phyloP scores from a whole-genome alignment of 2,113 vertebrate genomes.

The Tichodroma muraria region DNA sequence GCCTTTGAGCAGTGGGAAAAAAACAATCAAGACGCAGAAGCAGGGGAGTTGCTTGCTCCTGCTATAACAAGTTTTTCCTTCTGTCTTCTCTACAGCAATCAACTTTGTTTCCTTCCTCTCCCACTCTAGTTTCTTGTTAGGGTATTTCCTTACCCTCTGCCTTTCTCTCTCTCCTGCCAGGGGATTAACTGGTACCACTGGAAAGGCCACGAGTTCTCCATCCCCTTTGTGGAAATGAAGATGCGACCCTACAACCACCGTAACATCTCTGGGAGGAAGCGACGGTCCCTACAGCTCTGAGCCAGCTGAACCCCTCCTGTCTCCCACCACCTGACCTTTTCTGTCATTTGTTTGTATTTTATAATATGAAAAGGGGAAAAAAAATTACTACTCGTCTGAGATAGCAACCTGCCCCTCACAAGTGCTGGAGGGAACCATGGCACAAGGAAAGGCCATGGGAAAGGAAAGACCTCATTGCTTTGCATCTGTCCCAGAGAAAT shows the following conservation, averaged over 20 bases:
- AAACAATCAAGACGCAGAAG: not conserved
- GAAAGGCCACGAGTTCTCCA: conserved; percentile 98
- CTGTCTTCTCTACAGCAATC: not conserved
- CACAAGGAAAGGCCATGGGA: not conserved
- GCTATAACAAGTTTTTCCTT: not conserved
- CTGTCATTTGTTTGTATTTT: conserved; percentile 73
- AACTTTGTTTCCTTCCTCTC: not conserved
- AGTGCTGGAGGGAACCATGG: conserved; percentile 20
- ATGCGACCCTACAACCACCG: conserved; percentile 89
- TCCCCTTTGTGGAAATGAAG: conserved; percentile 99
- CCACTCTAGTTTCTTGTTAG: not conserved
- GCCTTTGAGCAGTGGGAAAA: not conserved
- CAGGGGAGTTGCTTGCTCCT: not conserved
- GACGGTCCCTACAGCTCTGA: conserved; percentile 83
- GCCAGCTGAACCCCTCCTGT: not conserved
- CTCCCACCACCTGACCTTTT: conserved; percentile 47
- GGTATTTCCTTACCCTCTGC: not conserved
- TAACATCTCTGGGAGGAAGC: conserved; percentile 81
- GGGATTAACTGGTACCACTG: conserved; percentile 99
- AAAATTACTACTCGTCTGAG: conserved; percentile 9
- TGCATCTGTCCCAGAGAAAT: conserved; percentile 45
- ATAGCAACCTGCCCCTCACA: conserved; percentile 24
- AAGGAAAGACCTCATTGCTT: conserved; percentile 33
- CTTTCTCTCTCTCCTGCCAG: conserved; percentile 65
- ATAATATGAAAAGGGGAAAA: conserved; percentile 54